These are phyloP conservation scores for Tetramorium parvispinum DNA, from an alignment of 1,140 invertebrate species.

Conservation along the genomic window DNA sequence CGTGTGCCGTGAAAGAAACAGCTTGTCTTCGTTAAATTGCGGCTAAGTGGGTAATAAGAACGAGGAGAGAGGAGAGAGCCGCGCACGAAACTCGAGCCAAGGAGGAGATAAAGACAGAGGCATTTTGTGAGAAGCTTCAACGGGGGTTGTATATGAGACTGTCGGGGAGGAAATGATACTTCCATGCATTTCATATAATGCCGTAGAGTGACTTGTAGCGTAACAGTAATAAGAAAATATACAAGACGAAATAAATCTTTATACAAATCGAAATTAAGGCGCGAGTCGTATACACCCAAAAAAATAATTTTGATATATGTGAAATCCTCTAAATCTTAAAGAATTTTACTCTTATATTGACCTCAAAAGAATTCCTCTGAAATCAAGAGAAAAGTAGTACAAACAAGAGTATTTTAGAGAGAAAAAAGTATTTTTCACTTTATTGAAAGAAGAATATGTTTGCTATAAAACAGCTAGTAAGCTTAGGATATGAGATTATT, in stretches of 20 bases:
- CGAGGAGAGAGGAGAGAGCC: not conserved
- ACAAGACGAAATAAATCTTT: not conserved
- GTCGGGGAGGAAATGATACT: not conserved
- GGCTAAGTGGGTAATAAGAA: constrained; percentile 66
- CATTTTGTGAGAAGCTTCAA: not conserved
- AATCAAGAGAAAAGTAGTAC: too few relatives aligned
- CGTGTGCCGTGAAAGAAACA: constrained; percentile 45
- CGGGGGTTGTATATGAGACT: not conserved
- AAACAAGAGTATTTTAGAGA: too few relatives aligned
- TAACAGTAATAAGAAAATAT: not conserved
- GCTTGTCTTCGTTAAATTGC: constrained; percentile 42
- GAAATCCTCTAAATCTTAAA: too few relatives aligned
- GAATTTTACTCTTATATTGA: too few relatives aligned
- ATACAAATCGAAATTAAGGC: not conserved
- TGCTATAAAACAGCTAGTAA: too few relatives aligned
- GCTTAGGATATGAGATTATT: too few relatives aligned
- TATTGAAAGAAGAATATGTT: too few relatives aligned
- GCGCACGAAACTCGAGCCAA: not conserved
- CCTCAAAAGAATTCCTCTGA: too few relatives aligned
- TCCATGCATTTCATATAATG: not conserved
- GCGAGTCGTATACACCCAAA: not conserved
- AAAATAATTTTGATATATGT: too few relatives aligned
- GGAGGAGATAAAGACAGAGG: not conserved
- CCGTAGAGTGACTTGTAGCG: not conserved
- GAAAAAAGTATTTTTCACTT: too few relatives aligned